Evolutionary conservation across 2,113 vertebrate genomes (phyloP).

Genomic region (Psettodes erumei): DNA sequence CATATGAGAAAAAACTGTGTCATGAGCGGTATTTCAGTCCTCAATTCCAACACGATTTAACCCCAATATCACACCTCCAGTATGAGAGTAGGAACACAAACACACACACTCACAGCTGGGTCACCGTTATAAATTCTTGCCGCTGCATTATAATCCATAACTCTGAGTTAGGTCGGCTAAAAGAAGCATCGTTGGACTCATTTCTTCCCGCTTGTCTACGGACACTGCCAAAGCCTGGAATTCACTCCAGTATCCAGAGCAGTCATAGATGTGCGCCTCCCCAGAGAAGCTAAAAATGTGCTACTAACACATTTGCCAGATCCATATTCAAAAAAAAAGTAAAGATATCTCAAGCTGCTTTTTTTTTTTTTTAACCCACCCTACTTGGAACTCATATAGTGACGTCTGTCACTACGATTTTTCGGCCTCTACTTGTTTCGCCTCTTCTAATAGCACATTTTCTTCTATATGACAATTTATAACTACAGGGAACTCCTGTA

Average conservation of each 20-base stretch:
- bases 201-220: slow-evolving; percentile 66
- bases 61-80: too few relatives aligned
- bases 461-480: too few relatives aligned
- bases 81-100: slow-evolving; percentile 31
- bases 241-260: slow-evolving; percentile 67
- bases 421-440: too few relatives aligned
- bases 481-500: too few relatives aligned
- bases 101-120: slow-evolving; percentile 64
- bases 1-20: too few relatives aligned
- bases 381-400: background rate
- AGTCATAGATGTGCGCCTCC: slow-evolving; percentile 66
- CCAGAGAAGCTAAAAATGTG: slow-evolving; percentile 63
- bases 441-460: too few relatives aligned
- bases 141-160: slow-evolving; percentile 59
- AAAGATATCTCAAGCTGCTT: slow-evolving; percentile 2
- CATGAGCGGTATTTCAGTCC: too few relatives aligned
- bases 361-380: background rate
- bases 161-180: slow-evolving; percentile 77
- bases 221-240: slow-evolving; percentile 69
- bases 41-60: too few relatives aligned
- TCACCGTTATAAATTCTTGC: slow-evolving; percentile 54
- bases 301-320: slow-evolving; percentile 74
- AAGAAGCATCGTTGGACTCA: slow-evolving; percentile 74
- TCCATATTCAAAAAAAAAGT: slow-evolving; percentile 57
- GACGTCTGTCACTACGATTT: background rate